Base-by-base conservation (phyloP, 2,888 invertebrate genomes). In the Rhyacophila evoluta region DNA sequence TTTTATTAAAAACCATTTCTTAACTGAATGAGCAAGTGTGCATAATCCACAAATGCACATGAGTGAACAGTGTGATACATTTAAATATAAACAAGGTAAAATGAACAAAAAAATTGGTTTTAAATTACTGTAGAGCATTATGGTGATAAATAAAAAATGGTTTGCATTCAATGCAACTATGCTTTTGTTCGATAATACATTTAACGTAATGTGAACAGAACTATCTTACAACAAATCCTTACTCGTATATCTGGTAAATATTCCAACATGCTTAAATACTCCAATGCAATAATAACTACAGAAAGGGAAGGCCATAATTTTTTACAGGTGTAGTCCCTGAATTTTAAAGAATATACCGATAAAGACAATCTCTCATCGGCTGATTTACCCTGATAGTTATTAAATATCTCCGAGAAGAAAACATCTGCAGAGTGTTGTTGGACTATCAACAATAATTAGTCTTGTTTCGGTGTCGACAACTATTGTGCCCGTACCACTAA, bases 231-330 rank as follows among this genome's bases (percentile, higher is more conserved):
- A 76, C 76, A 74, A 25, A 74, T 71, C 73, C 80, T 79, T 81
- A 81, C 77, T 75, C 73, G 74, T 82, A 55, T 19, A 82, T 80
- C 78, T 82, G 82, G 82, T 82, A 82, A 82, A 82, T 80, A 81
- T 80, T 79, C 80, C 80, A 82, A 82, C 82, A 82, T 79, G 75
- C 80, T 79, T 75, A 81, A 76, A 79, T 75, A 79, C 76, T 70
- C 76, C 29, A 29, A 70, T 70, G 75, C 75, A 71, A 41, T 77
- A 71, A 41, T 76, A 78, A 75, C 77, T 78, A 79, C 41, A 79
- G 77, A 79, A 71, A 78, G 69, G 74, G 72, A 81, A 81, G 81
- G 81, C 81, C 79, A 78, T 81, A 39, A 77, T 68, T 77, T 78
- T 76, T 74, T 74, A 74, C 76, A 79, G 78, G 81, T 79, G 75